Evolutionary conservation across 2,888 invertebrate genomes (phyloP), one percentile per base, ranked within the genome.

Genomic region (Drosophila melanosoma): DNA sequence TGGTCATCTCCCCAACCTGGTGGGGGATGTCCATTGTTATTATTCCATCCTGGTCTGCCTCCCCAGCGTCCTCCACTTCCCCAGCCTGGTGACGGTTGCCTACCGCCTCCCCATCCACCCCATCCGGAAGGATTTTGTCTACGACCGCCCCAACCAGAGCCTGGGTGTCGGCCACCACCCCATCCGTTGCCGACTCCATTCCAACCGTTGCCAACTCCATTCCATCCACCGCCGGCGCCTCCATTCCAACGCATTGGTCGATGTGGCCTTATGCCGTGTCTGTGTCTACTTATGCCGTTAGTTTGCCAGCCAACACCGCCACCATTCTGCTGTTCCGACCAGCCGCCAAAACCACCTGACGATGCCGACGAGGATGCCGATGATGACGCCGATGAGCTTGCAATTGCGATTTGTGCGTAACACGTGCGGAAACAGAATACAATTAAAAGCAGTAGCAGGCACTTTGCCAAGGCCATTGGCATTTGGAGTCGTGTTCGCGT

Each of bases 391-490:
- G 68, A 70, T 20, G 78, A 79, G n/a, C 60, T 56, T 26, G 76
- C 79, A 38, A 48, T 36, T 0, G 81, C 48, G 12, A 86, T 74
- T 52, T 87, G 90, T 3, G 74, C 63, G 35, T 26, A 35, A 42
- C 77, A 69, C 32, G 58, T 64, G 53, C 35, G 64, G 6, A 0
- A 71, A 57, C 2, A 45, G 35, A 45, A 38, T 20, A 67, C 29
- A 23, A 23, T 23, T 11, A 66, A 26, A 38, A 38, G n/a, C 36
- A 54, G 10, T 5, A 49, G 32, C 15, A 56, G 52, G 49, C 65
- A 64, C 23, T 64, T 32, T 12, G 42, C 20, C 54, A 82, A 70
- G 69, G 66, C 53, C 63, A 48, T 38, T n/a, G 59, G 12, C 33
- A 66, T 32, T 61, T 57, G 17, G 17, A 63, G 61, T 58, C 35